Evolutionary conservation across 2,113 vertebrate genomes (phyloP).

Genomic region (Setophaga kirtlandii): DNA sequence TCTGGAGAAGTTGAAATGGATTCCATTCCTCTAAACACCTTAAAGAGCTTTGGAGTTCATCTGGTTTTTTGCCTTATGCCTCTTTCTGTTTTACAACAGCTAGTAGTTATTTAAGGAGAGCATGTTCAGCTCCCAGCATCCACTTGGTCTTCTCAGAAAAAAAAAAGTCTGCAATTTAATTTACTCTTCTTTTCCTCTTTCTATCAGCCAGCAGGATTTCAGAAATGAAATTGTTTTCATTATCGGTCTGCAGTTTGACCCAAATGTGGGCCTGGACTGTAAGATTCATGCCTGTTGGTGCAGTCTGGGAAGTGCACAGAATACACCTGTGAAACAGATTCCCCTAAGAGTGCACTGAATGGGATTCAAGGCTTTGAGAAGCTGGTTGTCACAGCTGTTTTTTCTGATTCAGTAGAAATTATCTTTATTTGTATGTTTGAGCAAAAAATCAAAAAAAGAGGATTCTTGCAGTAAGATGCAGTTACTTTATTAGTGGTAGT

Average conservation of each 20-base stretch:
- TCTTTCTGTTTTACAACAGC: background rate
- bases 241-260: constrained; percentile 13
- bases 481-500: background rate
- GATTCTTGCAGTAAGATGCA: background rate
- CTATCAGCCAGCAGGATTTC: background rate
- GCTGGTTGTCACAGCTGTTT: background rate
- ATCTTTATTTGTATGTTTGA: background rate
- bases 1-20: background rate
- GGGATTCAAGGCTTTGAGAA: background rate
- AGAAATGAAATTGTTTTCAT: constrained; percentile 20
- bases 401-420: background rate
- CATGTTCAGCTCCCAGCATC: background rate
- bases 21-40: background rate
- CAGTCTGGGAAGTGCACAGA: background rate
- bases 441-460: background rate
- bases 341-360: background rate
- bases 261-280: background rate
- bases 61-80: background rate
- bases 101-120: background rate
- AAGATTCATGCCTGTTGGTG: background rate
- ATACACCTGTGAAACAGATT: background rate
- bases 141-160: background rate
- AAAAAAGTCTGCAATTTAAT: background rate
- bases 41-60: background rate
- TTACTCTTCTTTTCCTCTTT: background rate